Conservation (phyloP, 2,113 vertebrate genomes). For the Polypterus bichir region DNA sequence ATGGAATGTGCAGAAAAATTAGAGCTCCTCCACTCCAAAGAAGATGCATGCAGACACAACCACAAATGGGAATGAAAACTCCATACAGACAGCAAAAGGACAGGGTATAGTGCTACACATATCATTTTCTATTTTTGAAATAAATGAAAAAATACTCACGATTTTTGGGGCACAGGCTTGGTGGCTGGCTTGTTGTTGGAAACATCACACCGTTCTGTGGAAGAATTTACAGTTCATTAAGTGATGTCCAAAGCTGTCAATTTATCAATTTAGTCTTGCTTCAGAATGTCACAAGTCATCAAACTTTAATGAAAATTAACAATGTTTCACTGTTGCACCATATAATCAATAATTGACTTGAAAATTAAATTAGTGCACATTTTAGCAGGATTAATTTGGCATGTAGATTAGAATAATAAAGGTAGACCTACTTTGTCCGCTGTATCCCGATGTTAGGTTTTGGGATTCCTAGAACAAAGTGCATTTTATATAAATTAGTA, state of each 20-base stretch:
- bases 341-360: conserved; percentile 28
- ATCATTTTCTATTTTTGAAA: conserved; percentile 4
- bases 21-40: no score
- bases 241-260: conserved; percentile 28
- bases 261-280: conserved; percentile 32
- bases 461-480: conserved; percentile 68
- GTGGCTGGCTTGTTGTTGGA: conserved; percentile 72
- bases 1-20: no score
- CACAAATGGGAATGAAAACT: no score
- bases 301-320: conserved; percentile 28
- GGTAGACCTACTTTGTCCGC: conserved; percentile 76
- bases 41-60: no score
- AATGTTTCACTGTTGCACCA: conserved; percentile 21
- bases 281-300: conserved; percentile 32
- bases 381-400: conserved; percentile 19
- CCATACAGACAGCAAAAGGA: no score
- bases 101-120: no score
- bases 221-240: conserved; percentile 40
- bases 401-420: conserved; percentile 24
- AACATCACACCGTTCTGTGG: conserved; percentile 80
- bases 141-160: conserved; percentile 61
- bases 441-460: conserved; percentile 82
- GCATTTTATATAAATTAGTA: conserved; percentile 18
- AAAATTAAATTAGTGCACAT: conserved; percentile 23
- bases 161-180: conserved; percentile 80